Percentiles rank a stretch among this genome's conserved stretches.
Conservation (phyloP, 2,797 vertebrate species). For the Manis javanica region DNA sequence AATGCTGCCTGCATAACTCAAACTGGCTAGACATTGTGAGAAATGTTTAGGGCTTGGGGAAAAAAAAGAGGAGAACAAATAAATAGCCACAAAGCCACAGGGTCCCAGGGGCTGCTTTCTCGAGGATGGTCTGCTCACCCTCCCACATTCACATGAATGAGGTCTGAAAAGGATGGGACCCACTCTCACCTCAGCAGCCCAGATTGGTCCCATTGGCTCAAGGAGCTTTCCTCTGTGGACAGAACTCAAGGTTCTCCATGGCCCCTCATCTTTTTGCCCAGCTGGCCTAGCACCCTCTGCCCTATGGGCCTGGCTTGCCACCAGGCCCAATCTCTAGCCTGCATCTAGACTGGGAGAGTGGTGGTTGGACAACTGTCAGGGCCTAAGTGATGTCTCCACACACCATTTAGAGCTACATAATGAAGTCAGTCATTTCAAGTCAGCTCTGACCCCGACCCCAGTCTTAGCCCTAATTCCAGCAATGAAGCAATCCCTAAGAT, state of each 20-base stretch:
- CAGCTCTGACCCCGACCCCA: background rate
- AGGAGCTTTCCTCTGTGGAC: background rate
- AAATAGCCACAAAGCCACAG: slow-evolving; percentile 76
- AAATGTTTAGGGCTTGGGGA: slow-evolving; percentile 67
- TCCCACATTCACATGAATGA: slow-evolving; percentile 51
- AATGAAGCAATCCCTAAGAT: background rate
- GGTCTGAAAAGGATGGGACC: slow-evolving; percentile 16
- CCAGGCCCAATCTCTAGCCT: background rate
- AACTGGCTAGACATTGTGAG: slow-evolving; percentile 74
- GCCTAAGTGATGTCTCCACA: background rate
- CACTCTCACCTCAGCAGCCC: background rate
- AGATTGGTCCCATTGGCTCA: background rate
- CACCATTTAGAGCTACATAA: background rate
- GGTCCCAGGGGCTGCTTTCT: slow-evolving; percentile 64
- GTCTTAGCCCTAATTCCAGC: background rate
- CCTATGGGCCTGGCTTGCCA: background rate
- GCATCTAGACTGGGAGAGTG: background rate
- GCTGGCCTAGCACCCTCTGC: background rate
- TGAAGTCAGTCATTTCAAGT: background rate
- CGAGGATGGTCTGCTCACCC: slow-evolving; percentile 26
- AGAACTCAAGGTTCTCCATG: background rate
- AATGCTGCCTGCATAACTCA: slow-evolving; percentile 67
- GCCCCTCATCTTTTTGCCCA: background rate
- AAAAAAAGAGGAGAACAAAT: slow-evolving; percentile 70
- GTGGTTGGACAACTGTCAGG: background rate